Base-by-base conservation (phyloP, 1,140 invertebrate species). In the Zaprionus taronus region DNA sequence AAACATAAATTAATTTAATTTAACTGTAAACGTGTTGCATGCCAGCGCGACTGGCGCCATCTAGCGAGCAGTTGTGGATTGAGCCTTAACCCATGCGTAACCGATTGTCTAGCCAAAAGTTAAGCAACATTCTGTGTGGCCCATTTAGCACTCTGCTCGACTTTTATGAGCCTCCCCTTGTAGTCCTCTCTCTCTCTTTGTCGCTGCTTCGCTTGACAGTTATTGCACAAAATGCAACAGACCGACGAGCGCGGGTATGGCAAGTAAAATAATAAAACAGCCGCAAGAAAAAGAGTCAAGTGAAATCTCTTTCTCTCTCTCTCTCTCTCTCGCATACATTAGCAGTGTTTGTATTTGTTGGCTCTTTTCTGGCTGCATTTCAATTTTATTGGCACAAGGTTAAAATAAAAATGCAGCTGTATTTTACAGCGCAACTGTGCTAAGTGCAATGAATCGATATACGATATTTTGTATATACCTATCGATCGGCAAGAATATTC, bases 361-460 rank as follows among this genome's bases (percentile, higher is more conserved):
- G 34, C 60, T 69, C 66, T 63, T 80, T 51, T 66, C 55, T 28
- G 64, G 73, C 71, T 67, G 65, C 49, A 74, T 85, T 79, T 76
- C 31, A 58, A 82, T 80, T 82, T 80, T 85, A 86, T 82, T 86
- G 63, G 83, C 69, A 86, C 79, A 86, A 82, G 83, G 83, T 82
- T 85, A 81, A 64, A 60, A 69, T 57, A 57, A 44, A 64, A 66
- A 20, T 24, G 28, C 51, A 65, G 31, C 51, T 64, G 47, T 55
- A 11, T 47, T 63, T 60, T 31, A 38, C 24, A 34, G 31, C 20
- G 72, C 66, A 79, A 78, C 65, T 73, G 78, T 34, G 51, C 73
- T 72, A 78, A 75, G 67, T 80, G 81, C 72, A 69, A 47, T 17
- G 2, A 17, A 47, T 47, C 41, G n/a, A 47, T 7, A 17, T 4